These are phyloP conservation scores for Drosophila mayaguana DNA, from an alignment of 2,888 invertebrate species.

Conservation along the genomic window DNA sequence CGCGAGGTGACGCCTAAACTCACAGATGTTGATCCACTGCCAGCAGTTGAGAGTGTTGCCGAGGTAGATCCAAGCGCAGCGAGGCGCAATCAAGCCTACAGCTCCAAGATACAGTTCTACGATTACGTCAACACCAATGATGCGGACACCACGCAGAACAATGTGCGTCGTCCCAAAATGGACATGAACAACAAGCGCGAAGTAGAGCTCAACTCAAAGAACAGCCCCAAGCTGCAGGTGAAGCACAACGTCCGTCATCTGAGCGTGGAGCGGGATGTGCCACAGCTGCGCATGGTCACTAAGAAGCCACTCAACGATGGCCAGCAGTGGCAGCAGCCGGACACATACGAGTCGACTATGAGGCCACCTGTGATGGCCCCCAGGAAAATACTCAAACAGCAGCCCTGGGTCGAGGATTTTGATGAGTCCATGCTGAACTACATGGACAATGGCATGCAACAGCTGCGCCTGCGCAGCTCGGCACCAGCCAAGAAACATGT, in stretches of 20 bases:
- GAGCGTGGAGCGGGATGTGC: conserved; percentile 55
- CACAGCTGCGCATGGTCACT: conserved; percentile 27
- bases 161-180: conserved; percentile 75
- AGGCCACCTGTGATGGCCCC: conserved; percentile 35
- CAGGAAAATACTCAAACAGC: conserved; percentile 66
- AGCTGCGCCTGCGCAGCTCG: conserved; percentile 62
- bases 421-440: conserved; percentile 45
- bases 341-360: conserved; percentile 14
- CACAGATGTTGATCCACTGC: conserved; percentile 50
- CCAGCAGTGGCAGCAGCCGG: conserved; percentile 25
- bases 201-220: conserved; percentile 82
- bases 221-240: conserved; percentile 82
- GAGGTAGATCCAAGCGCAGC: conserved; percentile 61
- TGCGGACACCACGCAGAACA: conserved; percentile 66
- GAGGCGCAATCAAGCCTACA: conserved; percentile 79
- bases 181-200: conserved; percentile 83
- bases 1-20: conserved; percentile 73
- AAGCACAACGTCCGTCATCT: conserved; percentile 78
- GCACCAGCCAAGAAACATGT: conserved; percentile 69
- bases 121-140: conserved; percentile 81
- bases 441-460: conserved; percentile 63
- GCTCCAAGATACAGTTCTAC: conserved; percentile 84
- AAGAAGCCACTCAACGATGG: conserved; percentile 67
- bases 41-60: conserved; percentile 44
- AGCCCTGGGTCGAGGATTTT: conserved; percentile 34